Percentiles rank a stretch among this genome's conserved stretches.
Conservation (phyloP, 1,140 invertebrate genomes). For the Drosophila navojoa region DNA sequence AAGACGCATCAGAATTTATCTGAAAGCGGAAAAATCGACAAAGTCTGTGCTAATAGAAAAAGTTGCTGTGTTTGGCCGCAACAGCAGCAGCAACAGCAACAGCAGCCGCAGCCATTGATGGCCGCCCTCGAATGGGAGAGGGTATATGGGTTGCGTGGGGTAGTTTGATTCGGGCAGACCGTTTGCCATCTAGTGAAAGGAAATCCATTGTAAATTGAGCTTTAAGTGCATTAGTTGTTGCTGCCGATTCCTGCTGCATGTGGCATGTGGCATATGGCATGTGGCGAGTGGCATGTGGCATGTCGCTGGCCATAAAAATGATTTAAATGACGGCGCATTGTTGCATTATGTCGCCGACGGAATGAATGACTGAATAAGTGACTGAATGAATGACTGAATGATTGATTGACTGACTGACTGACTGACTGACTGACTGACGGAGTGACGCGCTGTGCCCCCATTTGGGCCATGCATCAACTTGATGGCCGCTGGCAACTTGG, state of each 20-base stretch:
- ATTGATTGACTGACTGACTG: conserved; percentile 13
- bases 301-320: conserved; percentile 62
- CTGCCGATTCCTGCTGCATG: conserved; percentile 25
- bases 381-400: conserved; percentile 9
- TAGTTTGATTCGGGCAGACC: too few relatives aligned
- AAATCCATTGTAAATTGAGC: background rate
- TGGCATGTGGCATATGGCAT: background rate
- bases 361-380: conserved; percentile 10
- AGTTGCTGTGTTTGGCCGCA: conserved; percentile 40
- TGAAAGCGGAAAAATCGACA: conserved; percentile 47
- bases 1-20: conserved; percentile 79
- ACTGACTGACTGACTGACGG: conserved; percentile 49
- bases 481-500: conserved; percentile 36
- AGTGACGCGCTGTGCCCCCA: conserved; percentile 27
- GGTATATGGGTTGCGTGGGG: background rate
- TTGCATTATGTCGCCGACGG: conserved; percentile 61
- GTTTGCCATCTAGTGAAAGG: too few relatives aligned
- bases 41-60: conserved; percentile 63
- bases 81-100: background rate
- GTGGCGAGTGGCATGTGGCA: conserved; percentile 10
- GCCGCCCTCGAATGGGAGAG: background rate
- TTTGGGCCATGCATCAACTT: conserved; percentile 64
- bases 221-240: background rate
- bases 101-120: conserved; percentile 17
- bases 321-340: conserved; percentile 68